These are phyloP conservation scores for Xiphias gladius DNA, from an alignment of 2,113 vertebrate genomes.

Conservation along the genomic window DNA sequence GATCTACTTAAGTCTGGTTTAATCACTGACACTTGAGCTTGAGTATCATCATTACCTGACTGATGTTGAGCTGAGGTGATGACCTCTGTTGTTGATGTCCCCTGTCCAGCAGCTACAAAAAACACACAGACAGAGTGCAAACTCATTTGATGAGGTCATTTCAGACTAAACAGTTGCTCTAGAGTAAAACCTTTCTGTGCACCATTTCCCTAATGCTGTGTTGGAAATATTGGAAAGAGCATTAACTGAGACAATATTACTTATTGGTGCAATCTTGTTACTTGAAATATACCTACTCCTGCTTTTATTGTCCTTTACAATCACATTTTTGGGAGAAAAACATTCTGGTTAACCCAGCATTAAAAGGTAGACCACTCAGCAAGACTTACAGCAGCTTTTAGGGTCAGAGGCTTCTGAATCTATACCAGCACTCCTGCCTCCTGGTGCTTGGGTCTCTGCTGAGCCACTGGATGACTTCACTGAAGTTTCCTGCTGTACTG, in stretches of 20 bases:
- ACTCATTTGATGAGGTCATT: not conserved
- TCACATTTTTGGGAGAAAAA: not conserved
- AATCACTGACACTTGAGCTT: not conserved
- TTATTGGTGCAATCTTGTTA: not conserved
- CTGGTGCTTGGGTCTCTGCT: constrained; percentile 9
- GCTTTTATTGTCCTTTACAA: not conserved
- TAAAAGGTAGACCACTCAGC: not conserved
- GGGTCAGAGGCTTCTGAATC: not conserved
- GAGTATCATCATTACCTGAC: constrained; percentile 42
- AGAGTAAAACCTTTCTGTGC: not conserved
- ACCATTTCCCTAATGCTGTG: not conserved
- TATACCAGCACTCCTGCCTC: constrained; percentile 17
- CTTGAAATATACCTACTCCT: not conserved
- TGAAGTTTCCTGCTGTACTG: constrained; percentile 21
- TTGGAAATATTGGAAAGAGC: not conserved
- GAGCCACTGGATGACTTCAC: constrained; percentile 28
- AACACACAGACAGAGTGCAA: not conserved
- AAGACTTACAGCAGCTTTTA: constrained; percentile 48
- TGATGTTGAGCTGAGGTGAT: constrained; percentile 40
- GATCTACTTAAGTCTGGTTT: not conserved
- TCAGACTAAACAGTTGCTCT: not conserved
- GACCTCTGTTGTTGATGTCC: constrained; percentile 3
- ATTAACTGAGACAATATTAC: not conserved
- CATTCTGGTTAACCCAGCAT: not conserved
- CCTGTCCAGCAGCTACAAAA: constrained; percentile 40